Evolutionary conservation across 2,888 invertebrate genomes (phyloP), one percentile per base, ranked within the genome.

Genomic region (Pseudococcus jackbeardsleyi): DNA sequence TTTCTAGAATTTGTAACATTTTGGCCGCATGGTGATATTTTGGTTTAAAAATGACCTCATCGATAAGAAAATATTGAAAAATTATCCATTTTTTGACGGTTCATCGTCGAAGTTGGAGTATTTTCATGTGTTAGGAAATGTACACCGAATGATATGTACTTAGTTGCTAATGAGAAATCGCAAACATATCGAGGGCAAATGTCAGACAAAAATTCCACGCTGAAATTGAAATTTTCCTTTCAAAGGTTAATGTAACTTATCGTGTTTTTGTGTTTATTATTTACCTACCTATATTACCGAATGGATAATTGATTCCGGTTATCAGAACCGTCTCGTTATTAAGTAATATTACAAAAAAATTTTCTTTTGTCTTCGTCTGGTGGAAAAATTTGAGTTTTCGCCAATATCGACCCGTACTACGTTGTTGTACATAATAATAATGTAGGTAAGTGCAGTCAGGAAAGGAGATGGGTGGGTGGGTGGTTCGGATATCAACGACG

Each of bases 311-410:
- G 59, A 19, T 8, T n/a, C 59, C 19, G 19, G 59, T 59, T 59
- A 59, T 59, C 54, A 17, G 11, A 15, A 17, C 17, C 54, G 15
- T 5, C 59, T 59, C 59, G 54, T 54, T 54, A 54, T 54, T 17
- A 4, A 11, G 46, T 46, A 17, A 82, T 19, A 46, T 46, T 46
- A 82, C 48, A 48, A 0, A 1, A 1, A 11, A 46, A 19, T 48
- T 77, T 77, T 1, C 19, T 77, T 77, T 17, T 77, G 19, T 77
- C n/a, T 77, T 77, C 77, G 33, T 42, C 22, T 72, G 72, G 77
- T 39, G 77, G 77, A 33, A 39, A 42, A 82, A 82, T 46, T 46
- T 19, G 46, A n/a, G 0, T 46, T 12, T 11, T 46, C 12, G 46
- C 46, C 46, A 11, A 46, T 46, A 46, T 46, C 9, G 46, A 46